phyloP scores from a whole-genome alignment of 2,888 invertebrate species.

The Meteorus colon region DNA sequence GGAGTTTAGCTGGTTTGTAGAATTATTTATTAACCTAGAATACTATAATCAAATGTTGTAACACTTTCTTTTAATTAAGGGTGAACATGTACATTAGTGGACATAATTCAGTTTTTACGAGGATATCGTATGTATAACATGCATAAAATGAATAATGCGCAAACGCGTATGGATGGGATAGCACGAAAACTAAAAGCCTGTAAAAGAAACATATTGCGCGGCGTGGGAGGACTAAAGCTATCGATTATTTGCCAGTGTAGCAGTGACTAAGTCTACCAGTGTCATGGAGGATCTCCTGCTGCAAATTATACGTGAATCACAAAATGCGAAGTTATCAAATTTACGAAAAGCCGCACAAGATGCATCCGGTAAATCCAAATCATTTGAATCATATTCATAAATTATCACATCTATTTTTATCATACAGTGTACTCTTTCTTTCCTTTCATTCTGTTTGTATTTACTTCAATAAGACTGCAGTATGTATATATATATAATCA shows the following conservation, averaged over 20 bases:
- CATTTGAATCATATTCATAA: not conserved
- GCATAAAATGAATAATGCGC: conserved; percentile 24
- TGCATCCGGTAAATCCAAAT: conserved; percentile 83
- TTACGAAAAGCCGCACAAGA: conserved; percentile 90
- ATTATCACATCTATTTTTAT: not conserved
- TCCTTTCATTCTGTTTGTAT: conserved; percentile 30
- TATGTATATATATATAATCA: conserved; percentile 1
- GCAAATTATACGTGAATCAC: conserved; percentile 89
- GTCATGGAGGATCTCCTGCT: conserved; percentile 91
- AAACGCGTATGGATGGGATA: conserved; percentile 30
- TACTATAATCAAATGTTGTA: not conserved
- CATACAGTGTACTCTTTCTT: not conserved
- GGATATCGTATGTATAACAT: not conserved
- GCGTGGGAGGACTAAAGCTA: conserved; percentile 55
- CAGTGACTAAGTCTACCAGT: conserved; percentile 33
- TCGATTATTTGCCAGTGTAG: conserved; percentile 67
- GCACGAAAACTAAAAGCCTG: conserved; percentile 41
- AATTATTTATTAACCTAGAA: not conserved
- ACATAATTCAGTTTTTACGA: not conserved
- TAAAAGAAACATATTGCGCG: not conserved
- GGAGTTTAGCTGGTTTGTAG: not conserved
- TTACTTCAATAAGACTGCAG: not conserved
- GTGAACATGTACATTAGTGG: not conserved
- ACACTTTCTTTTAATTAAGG: not conserved
- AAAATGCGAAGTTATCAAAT: conserved; percentile 83